phyloP scores from a whole-genome alignment of 2,113 vertebrate genomes.

The Notothenia rossii region DNA sequence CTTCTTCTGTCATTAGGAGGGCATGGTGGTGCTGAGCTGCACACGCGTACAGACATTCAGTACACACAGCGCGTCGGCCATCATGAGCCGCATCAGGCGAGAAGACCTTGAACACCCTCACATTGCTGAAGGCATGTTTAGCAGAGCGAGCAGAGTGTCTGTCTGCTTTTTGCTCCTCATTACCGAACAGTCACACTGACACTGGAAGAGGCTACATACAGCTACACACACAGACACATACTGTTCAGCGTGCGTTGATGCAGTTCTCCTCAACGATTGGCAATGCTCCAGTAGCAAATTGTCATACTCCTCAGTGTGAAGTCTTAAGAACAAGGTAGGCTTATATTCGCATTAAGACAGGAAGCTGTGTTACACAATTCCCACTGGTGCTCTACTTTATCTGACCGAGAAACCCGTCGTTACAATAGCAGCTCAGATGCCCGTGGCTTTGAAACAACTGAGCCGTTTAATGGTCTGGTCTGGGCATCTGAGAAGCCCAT shows the following conservation, averaged over 20 bases:
- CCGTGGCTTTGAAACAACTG: constrained; percentile 65
- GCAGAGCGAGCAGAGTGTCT: constrained; percentile 43
- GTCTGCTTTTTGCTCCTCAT: constrained; percentile 56
- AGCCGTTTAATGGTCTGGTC: constrained; percentile 74
- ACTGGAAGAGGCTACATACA: constrained; percentile 35
- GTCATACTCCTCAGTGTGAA: constrained; percentile 28
- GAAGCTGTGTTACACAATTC: constrained; percentile 44
- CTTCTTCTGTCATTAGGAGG: constrained; percentile 52
- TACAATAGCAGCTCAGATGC: constrained; percentile 37
- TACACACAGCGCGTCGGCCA: constrained; percentile 46
- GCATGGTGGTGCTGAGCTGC: constrained; percentile 33
- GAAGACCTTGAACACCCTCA: constrained; percentile 51
- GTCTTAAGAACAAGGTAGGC: constrained; percentile 21
- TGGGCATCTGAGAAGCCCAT: constrained; percentile 62
- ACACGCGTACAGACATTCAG: constrained; percentile 31
- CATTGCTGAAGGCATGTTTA: constrained; percentile 62
- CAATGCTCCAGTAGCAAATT: constrained; percentile 13
- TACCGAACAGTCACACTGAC: constrained; percentile 55
- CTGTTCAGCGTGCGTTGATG: neutral
- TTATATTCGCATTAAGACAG: constrained; percentile 20
- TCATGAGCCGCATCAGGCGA: constrained; percentile 18
- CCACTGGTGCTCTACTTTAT: constrained; percentile 37
- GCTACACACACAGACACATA: neutral
- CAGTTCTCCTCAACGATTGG: constrained; percentile 11
- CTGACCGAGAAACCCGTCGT: constrained; percentile 53